A percentile compares a stretch with the other conserved stretches of the same genome.
phyloP scores from a whole-genome alignment of 2,888 invertebrate species.

The Lithophane ornitopus region DNA sequence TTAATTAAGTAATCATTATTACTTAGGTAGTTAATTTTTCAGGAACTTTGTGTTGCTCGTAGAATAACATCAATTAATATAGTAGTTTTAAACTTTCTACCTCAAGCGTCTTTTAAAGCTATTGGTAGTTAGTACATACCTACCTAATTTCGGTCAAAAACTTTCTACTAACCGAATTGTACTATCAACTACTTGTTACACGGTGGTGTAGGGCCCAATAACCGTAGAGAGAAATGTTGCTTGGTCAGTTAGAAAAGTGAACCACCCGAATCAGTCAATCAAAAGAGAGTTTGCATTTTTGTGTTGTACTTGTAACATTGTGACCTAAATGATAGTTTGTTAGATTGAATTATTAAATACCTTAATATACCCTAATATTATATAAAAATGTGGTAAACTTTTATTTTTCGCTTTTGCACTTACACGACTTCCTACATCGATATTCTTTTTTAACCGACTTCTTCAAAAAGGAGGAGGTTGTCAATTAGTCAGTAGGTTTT shows the following conservation, averaged over 20 bases:
- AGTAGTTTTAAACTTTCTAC: neutral
- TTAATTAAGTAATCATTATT: too few relatives aligned
- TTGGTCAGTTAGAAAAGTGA: neutral
- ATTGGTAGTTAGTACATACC: neutral
- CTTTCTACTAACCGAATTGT: constrained; percentile 26
- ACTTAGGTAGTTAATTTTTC: too few relatives aligned
- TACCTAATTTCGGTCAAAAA: constrained; percentile 12
- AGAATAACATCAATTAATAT: neutral
- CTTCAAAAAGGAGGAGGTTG: too few relatives aligned
- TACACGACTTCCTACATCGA: too few relatives aligned
- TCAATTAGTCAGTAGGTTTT: too few relatives aligned
- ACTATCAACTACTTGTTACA: constrained; percentile 27
- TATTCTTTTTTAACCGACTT: too few relatives aligned
- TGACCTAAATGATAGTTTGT: neutral
- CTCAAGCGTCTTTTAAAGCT: neutral
- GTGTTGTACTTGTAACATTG: neutral
- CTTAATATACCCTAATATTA: too few relatives aligned
- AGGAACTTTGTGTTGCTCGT: too few relatives aligned
- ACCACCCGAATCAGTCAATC: constrained; percentile 28
- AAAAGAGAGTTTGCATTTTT: constrained; percentile 15
- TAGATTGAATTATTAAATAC: neutral
- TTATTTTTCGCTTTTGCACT: too few relatives aligned
- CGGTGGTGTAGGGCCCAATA: neutral
- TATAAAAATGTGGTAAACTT: too few relatives aligned
- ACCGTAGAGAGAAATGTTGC: neutral